phyloP scores from a whole-genome alignment of 2,888 invertebrate genomes.

The Epinotia demarniana region DNA sequence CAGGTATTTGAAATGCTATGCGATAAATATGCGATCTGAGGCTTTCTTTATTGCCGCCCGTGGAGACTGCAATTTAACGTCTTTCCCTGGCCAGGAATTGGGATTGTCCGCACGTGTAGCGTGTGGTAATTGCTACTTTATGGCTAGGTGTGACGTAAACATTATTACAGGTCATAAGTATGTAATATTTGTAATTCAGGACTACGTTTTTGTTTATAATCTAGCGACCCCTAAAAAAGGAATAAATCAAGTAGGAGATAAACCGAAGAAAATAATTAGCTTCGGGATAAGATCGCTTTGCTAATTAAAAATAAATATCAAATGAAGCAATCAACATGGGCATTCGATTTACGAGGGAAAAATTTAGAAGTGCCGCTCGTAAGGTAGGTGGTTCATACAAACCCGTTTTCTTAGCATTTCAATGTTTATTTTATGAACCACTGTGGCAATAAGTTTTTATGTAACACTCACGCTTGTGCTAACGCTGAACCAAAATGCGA shows the following conservation, averaged over 20 bases:
- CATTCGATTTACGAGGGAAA: constrained; percentile 55
- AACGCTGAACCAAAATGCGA: too few relatives aligned
- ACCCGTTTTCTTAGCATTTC: background rate
- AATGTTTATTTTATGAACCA: too few relatives aligned
- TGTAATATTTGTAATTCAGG: background rate
- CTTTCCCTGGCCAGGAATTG: too few relatives aligned
- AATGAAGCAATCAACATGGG: constrained; percentile 69
- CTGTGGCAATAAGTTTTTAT: too few relatives aligned
- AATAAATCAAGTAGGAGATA: constrained; percentile 81
- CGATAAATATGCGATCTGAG: too few relatives aligned
- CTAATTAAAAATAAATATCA: constrained; percentile 83
- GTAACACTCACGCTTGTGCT: too few relatives aligned
- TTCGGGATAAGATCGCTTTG: constrained; percentile 66
- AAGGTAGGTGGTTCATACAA: constrained; percentile 33
- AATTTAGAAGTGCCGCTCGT: constrained; percentile 4
- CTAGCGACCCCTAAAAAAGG: constrained; percentile 54
- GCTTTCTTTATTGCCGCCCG: too few relatives aligned
- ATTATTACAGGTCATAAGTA: background rate
- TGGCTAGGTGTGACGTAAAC: too few relatives aligned
- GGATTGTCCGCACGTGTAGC: too few relatives aligned
- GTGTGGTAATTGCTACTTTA: too few relatives aligned
- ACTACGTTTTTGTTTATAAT: background rate
- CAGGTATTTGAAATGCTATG: too few relatives aligned
- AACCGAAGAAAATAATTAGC: constrained; percentile 77
- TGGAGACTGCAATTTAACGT: too few relatives aligned